Evolutionary conservation across 2,888 invertebrate genomes (phyloP).

Genomic region (Sinodicranocentrus sp.): DNA sequence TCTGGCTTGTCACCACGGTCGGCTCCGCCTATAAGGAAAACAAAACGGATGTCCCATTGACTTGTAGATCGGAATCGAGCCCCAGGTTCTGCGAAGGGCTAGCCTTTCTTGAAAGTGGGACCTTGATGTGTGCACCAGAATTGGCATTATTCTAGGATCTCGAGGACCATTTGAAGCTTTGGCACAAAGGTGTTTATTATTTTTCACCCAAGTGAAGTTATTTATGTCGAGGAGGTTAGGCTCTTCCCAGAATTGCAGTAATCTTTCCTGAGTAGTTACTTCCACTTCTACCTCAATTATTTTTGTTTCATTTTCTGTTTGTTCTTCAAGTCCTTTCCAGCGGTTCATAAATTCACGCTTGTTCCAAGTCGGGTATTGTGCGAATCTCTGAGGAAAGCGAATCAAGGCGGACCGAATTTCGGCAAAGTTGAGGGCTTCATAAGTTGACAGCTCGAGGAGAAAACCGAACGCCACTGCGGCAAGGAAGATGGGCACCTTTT

Average conservation of each 20-base stretch:
- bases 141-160: background rate
- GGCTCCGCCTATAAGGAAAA: background rate
- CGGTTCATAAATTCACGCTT: no score
- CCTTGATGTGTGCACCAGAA: background rate
- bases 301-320: no score
- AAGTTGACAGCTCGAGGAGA: constrained; percentile 23
- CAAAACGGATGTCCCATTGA: background rate
- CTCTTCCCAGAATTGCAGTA: no score
- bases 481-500: no score
- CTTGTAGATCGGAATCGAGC: background rate
- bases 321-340: no score
- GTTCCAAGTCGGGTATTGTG: no score
- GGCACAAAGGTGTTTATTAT: background rate
- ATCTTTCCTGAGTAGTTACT: no score
- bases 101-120: background rate
- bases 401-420: constrained; percentile 9
- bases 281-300: no score
- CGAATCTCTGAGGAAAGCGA: constrained; percentile 3
- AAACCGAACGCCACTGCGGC: constrained; percentile 37
- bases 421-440: constrained; percentile 18
- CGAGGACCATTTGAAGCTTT: background rate
- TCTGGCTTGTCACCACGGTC: background rate
- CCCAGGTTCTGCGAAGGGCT: background rate
- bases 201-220: background rate
- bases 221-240: no score